These are phyloP conservation scores for Leucoptera coffeella DNA, from an alignment of 2,888 invertebrate species.

Conservation along the genomic window DNA sequence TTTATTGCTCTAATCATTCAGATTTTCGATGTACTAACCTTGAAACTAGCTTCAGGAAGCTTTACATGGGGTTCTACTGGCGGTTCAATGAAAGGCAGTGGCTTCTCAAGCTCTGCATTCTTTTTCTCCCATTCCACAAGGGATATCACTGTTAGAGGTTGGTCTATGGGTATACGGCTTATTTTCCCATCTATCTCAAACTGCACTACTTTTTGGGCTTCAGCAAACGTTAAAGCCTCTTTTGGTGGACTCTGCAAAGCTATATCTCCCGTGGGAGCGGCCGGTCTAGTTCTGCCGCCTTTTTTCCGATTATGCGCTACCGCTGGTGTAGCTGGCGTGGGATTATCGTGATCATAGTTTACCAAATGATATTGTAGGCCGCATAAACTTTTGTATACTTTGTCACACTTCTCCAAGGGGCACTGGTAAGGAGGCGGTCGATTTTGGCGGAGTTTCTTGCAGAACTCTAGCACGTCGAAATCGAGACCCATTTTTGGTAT, in stretches of 20 bases:
- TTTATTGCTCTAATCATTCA: too few species aligned
- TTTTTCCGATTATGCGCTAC: constrained; percentile 60
- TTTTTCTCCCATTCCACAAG: constrained; percentile 59
- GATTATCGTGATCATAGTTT: constrained; percentile 79
- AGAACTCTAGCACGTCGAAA: constrained; percentile 82
- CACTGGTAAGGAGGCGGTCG: constrained; percentile 82
- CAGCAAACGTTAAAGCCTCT: constrained; percentile 75
- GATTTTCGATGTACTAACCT: too few species aligned
- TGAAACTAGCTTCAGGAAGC: constrained; percentile 39
- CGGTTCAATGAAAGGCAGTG: constrained; percentile 31
- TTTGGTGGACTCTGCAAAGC: constrained; percentile 48
- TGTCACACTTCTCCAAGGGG: constrained; percentile 78
- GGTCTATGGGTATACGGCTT: constrained; percentile 58
- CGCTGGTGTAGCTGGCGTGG: constrained; percentile 57
- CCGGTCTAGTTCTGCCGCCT: constrained; percentile 47
- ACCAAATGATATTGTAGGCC: constrained; percentile 83
- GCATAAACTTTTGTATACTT: constrained; percentile 79
- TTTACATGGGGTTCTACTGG: constrained; percentile 37
- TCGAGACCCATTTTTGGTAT: constrained; percentile 64
- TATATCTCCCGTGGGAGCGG: constrained; percentile 53
- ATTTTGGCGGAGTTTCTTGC: constrained; percentile 73
- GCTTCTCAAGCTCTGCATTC: constrained; percentile 38
- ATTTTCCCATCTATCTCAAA: constrained; percentile 80
- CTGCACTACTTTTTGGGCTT: constrained; percentile 79
- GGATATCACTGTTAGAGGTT: constrained; percentile 63